These are phyloP conservation scores for Lutraria rhynchaena DNA, from an alignment of 1,140 invertebrate genomes.

Conservation along the genomic window DNA sequence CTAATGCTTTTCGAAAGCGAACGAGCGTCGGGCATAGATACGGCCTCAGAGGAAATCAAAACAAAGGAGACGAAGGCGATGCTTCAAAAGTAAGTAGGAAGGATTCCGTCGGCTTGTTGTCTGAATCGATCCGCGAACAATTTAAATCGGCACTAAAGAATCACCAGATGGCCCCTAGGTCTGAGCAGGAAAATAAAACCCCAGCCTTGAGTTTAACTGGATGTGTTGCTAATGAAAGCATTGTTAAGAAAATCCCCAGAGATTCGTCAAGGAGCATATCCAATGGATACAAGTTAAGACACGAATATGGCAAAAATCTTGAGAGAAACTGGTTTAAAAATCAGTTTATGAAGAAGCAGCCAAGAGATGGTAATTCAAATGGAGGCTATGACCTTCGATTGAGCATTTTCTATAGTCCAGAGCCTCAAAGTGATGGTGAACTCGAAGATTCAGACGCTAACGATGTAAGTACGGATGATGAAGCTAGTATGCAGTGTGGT, in stretches of 20 bases:
- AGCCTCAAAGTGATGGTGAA: conserved; percentile 49
- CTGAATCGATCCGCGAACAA: conserved; percentile 41
- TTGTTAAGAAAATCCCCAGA: not conserved
- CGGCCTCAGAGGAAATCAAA: not conserved
- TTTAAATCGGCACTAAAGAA: conserved; percentile 14
- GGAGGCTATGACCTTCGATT: conserved; percentile 23
- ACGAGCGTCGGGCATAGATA: not conserved
- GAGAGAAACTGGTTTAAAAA: conserved; percentile 52
- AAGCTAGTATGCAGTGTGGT: conserved; percentile 48
- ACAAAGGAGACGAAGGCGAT: too few species aligned
- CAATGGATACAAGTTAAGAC: conserved; percentile 37
- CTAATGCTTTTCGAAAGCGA: not conserved
- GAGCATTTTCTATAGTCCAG: conserved; percentile 53
- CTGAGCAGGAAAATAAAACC: not conserved
- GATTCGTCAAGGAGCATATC: not conserved
- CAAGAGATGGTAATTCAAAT: not conserved
- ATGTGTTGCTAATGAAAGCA: conserved; percentile 8
- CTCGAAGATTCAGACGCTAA: conserved; percentile 3
- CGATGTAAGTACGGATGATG: not conserved
- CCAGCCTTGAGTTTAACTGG: not conserved
- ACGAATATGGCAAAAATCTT: conserved; percentile 55
- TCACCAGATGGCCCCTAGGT: not conserved
- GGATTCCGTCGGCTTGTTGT: conserved; percentile 13
- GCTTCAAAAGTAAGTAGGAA: not conserved
- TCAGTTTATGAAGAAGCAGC: conserved; percentile 30